These are phyloP conservation scores for Leucophenga varia DNA, from an alignment of 1,140 invertebrate species.

Conservation along the genomic window DNA sequence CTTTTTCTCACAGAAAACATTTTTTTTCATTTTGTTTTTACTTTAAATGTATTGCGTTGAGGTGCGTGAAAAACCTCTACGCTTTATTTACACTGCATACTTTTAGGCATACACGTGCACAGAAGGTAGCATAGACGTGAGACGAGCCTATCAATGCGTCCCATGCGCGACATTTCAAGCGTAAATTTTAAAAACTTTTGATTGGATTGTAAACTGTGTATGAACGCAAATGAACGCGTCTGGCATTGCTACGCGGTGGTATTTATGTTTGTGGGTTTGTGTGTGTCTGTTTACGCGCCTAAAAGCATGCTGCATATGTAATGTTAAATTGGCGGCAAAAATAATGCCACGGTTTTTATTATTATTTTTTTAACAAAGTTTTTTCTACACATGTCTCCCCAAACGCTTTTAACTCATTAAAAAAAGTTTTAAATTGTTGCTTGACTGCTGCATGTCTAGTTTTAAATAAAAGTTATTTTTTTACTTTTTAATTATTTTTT, in stretches of 20 bases:
- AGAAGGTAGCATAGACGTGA: slow-evolving; percentile 3
- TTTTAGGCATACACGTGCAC: no score
- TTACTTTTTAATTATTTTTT: no score
- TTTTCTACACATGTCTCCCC: slow-evolving; percentile 19
- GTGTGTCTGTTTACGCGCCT: slow-evolving; percentile 10
- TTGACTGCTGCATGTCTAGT: no score
- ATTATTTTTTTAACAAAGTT: slow-evolving; percentile 22
- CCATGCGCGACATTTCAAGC: slow-evolving; percentile 41
- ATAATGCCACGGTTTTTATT: slow-evolving; percentile 7
- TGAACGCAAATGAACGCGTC: no score
- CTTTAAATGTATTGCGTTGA: no score
- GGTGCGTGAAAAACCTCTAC: no score
- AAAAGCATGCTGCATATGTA: slow-evolving; percentile 27
- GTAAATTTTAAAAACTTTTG: slow-evolving; percentile 50
- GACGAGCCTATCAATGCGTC: slow-evolving; percentile 29
- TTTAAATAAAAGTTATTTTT: no score
- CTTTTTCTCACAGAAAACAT: slow-evolving; percentile 15
- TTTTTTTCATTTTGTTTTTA: slow-evolving; percentile 20
- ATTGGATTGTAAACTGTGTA: slow-evolving; percentile 48
- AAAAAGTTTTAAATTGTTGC: no score
- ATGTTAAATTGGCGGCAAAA: slow-evolving; percentile 41
- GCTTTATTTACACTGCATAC: slow-evolving; percentile 10
- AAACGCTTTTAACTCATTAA: not conserved
- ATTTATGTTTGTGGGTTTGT: slow-evolving; percentile 26
- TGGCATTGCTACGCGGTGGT: no score